These are phyloP conservation scores for Coccyzus lansbergi DNA, from an alignment of 2,797 vertebrate genomes.

Conservation along the genomic window DNA sequence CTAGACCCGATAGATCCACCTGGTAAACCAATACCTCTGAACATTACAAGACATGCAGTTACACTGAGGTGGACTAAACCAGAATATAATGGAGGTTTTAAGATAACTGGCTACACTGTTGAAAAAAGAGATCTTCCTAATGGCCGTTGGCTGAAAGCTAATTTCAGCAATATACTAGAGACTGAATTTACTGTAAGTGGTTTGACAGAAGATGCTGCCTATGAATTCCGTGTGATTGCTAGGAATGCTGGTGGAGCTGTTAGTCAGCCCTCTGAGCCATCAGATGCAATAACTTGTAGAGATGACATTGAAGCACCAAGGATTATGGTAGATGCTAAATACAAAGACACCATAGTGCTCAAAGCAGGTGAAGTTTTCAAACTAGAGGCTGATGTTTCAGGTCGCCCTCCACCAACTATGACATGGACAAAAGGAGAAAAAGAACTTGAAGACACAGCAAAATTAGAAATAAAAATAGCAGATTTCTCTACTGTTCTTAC, in stretches of 20 bases:
- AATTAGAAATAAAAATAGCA: constrained; percentile 89
- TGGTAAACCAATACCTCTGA: constrained; percentile 89
- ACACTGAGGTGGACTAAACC: constrained; percentile 95
- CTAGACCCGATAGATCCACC: constrained; percentile 96
- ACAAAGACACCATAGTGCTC: constrained; percentile 88
- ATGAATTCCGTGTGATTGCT: constrained; percentile 94
- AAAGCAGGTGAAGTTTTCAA: constrained; percentile 95
- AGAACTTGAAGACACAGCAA: constrained; percentile 91
- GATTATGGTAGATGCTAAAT: constrained; percentile 95
- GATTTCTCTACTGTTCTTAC: constrained; percentile 90
- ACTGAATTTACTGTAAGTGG: constrained; percentile 96
- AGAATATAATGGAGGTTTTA: constrained; percentile 97
- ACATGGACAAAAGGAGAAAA: constrained; percentile 96
- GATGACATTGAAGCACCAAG: constrained; percentile 94
- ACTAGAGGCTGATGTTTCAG: constrained; percentile 95
- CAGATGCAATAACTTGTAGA: constrained; percentile 93
- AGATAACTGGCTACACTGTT: constrained; percentile 95
- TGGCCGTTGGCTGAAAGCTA: constrained; percentile 95
- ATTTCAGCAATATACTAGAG: constrained; percentile 97
- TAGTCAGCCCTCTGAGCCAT: constrained; percentile 92
- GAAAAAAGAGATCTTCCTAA: constrained; percentile 94
- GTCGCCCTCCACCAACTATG: constrained; percentile 92
- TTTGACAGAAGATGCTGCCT: constrained; percentile 91
- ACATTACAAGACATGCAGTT: constrained; percentile 91
- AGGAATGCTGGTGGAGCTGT: constrained; percentile 94